Conservation (phyloP, 2,797 vertebrate species). For the Toxotes lorentzi region DNA sequence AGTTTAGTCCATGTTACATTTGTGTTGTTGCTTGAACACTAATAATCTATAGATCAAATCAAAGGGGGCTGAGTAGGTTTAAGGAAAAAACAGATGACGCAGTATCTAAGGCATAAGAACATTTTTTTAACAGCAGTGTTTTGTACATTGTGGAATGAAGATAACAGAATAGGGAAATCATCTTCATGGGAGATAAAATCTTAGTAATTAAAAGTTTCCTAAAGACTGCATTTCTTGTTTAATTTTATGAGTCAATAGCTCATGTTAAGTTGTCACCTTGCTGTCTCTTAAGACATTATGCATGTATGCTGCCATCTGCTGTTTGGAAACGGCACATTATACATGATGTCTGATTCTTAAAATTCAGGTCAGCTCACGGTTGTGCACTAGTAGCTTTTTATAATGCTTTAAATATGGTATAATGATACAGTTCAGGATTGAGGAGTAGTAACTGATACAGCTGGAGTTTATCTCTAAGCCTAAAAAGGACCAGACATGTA, state of each 20-base stretch:
- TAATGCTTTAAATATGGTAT: not conserved
- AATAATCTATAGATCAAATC: not conserved
- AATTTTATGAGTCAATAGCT: not conserved
- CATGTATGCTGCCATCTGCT: slow-evolving; percentile 73
- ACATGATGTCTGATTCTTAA: not conserved
- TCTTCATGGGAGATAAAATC: not conserved
- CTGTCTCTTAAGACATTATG: not conserved
- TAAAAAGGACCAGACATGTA: not conserved
- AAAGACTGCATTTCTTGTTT: not conserved
- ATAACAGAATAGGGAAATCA: not conserved
- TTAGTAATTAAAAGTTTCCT: not conserved
- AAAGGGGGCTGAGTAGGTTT: not conserved
- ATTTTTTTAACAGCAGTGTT: not conserved
- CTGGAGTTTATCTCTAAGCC: not conserved
- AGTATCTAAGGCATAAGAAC: not conserved
- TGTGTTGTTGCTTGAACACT: not conserved
- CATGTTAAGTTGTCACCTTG: not conserved
- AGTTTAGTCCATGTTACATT: not conserved
- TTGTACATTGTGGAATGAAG: not conserved
- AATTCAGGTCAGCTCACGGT: not conserved
- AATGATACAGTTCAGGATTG: not conserved
- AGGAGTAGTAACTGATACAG: not conserved
- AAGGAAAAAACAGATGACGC: not conserved
- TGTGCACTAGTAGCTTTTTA: not conserved
- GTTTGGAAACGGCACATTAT: slow-evolving; percentile 29